Evolutionary conservation across 2,797 vertebrate species (phyloP).

Genomic region (Dryobates pubescens): DNA sequence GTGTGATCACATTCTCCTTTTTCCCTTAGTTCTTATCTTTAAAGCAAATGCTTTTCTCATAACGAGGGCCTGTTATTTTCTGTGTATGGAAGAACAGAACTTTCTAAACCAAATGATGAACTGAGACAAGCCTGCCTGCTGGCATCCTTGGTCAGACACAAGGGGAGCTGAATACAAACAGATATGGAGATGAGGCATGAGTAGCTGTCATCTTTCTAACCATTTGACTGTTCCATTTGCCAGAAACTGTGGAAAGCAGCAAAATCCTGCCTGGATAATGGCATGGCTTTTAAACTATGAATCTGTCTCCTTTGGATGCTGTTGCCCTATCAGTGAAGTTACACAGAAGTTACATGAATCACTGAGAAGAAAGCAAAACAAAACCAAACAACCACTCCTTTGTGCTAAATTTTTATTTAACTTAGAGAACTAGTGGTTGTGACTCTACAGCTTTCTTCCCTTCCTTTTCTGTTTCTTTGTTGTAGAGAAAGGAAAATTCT

Average conservation of each 20-base stretch:
- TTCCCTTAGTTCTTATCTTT: background rate
- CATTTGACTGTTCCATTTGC: background rate
- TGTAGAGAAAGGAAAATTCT: background rate
- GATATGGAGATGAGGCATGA: background rate
- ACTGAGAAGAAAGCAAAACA: background rate
- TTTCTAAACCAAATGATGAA: background rate
- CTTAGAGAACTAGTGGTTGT: background rate
- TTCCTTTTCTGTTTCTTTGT: background rate
- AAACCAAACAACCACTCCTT: background rate
- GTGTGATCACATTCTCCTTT: background rate
- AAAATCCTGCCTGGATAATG: background rate
- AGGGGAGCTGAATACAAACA: background rate
- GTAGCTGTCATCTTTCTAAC: background rate
- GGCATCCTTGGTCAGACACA: background rate
- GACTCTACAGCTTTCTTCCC: background rate
- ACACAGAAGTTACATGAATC: background rate
- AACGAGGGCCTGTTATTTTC: background rate
- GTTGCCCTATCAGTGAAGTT: background rate
- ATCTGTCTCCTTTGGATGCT: background rate
- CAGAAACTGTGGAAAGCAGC: background rate
- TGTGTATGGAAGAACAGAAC: background rate
- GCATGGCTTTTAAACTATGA: background rate
- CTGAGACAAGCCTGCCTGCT: background rate
- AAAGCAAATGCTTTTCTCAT: background rate
- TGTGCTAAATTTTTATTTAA: background rate